Base-by-base conservation (phyloP, 1,140 invertebrate species). In the Heliothis virescens region DNA sequence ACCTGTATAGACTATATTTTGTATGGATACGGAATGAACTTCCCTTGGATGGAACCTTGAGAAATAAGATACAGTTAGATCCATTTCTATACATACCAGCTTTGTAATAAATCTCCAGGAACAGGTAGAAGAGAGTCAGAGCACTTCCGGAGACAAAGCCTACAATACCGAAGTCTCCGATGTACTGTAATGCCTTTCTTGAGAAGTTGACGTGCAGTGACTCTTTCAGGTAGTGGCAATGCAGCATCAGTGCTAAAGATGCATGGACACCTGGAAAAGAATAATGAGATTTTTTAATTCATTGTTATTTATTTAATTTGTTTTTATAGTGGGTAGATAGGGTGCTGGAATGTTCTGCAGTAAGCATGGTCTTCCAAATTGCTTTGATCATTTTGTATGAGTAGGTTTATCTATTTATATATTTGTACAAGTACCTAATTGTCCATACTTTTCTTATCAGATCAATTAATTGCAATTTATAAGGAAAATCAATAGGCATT, bases 161-260 rank as follows among this genome's bases (percentile, higher is more conserved):
- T 29, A 94, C 82, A 55, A 94, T 91, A 10, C 91, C 92, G 86
- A 94, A 90, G 72, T 92, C 91, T n/a, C 90, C 91, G 18, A 94
- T 88, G 76, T 91, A 92, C 55, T 94, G 91, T 2, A 94, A 74
- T 11, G 88, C 86, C 69, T 90, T 92, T 65, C 92, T 86, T 13
- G 92, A 94, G 79, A 94, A 94, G 83, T 92, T 92, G 0, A 91
- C 91, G 83, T 94, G 92, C 11, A 94, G 83, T 4, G 90, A 89
- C 21, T 92, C 87, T 72, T 90, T 92, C 15, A 94, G 60, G 67
- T 92, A 94, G 48, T 92, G 90, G 79, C 87, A 92, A 55, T 94
- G 92, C 53, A 94, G 81, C 85, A 94, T 89, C 41, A 94, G 34
- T 13, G 87, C 84, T 41, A 94, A 63, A 4, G 82, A 78, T 47